Conservation (phyloP, 92 coral and sea anemone species). For the Hydrozoanthus gracilis region DNA sequence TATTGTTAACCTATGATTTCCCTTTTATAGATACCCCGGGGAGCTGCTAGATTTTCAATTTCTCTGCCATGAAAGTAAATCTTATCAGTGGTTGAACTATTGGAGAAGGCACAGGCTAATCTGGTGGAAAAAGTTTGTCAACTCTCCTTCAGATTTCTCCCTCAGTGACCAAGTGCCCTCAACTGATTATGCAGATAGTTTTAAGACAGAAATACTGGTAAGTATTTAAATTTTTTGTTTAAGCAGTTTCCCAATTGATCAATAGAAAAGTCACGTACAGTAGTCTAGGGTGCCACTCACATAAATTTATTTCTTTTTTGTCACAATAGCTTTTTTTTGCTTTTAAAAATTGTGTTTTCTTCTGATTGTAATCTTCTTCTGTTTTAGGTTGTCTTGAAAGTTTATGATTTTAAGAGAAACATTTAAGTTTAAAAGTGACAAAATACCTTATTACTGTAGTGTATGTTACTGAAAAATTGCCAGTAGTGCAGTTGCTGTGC, state of each 20-base stretch:
- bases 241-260: not conserved
- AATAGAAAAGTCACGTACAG: not conserved
- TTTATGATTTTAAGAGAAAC: no score
- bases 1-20: no score
- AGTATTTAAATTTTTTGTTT: not conserved
- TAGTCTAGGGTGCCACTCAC: no score
- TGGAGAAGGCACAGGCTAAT: constrained; percentile 92
- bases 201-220: constrained; percentile 56
- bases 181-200: constrained; percentile 31
- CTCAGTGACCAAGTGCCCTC: constrained; percentile 54
- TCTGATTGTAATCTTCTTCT: no score
- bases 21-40: constrained; percentile 64
- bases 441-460: no score
- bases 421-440: no score
- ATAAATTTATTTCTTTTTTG: no score
- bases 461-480: no score
- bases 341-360: no score
- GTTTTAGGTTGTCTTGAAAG: no score
- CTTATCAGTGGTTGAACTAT: constrained; percentile 86
- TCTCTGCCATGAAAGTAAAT: constrained; percentile 75
- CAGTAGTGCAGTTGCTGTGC: no score
- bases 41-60: constrained; percentile 74
- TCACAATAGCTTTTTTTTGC: no score
- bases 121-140: constrained; percentile 98
- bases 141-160: constrained; percentile 78